phyloP scores from a whole-genome alignment of 2,888 invertebrate species.

The Piscicola geometra region DNA sequence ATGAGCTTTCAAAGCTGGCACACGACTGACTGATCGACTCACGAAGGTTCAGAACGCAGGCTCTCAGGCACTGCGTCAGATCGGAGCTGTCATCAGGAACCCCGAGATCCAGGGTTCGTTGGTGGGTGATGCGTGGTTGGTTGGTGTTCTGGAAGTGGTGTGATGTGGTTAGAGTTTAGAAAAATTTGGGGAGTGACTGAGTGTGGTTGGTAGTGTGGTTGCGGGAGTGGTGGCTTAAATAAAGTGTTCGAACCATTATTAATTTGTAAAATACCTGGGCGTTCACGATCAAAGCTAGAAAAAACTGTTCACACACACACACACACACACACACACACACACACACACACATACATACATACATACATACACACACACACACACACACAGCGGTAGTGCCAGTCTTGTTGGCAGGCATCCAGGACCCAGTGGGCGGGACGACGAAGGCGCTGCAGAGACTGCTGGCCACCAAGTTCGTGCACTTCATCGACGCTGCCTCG shows the following conservation, averaged over 20 bases:
- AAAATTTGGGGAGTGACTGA: too few relatives aligned
- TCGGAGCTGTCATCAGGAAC: conserved; percentile 94
- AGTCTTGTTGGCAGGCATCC: conserved; percentile 75
- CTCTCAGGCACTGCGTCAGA: conserved; percentile 86
- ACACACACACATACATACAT: too few relatives aligned
- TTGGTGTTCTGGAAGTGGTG: background rate
- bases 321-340: too few relatives aligned
- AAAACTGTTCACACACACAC: too few relatives aligned
- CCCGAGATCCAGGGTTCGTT: conserved; percentile 72
- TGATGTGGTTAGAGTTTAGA: too few relatives aligned
- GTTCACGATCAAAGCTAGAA: too few relatives aligned
- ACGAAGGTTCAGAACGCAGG: conserved; percentile 94
- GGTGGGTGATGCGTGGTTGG: background rate
- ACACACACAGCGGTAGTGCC: conserved; percentile 39
- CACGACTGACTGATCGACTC: conserved; percentile 93
- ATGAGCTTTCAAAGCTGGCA: too few relatives aligned
- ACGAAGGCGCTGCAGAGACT: conserved; percentile 85
- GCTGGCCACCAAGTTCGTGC: conserved; percentile 74
- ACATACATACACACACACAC: too few relatives aligned
- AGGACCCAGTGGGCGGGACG: conserved; percentile 92
- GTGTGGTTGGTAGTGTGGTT: too few relatives aligned
- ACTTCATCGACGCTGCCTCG: conserved; percentile 97
- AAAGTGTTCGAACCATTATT: too few relatives aligned
- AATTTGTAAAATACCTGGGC: too few relatives aligned
- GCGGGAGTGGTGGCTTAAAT: too few relatives aligned